Evolutionary conservation across 1,140 invertebrate genomes (phyloP), one percentile per base, ranked within the genome.

Genomic region (Cheumatopsyche charites): DNA sequence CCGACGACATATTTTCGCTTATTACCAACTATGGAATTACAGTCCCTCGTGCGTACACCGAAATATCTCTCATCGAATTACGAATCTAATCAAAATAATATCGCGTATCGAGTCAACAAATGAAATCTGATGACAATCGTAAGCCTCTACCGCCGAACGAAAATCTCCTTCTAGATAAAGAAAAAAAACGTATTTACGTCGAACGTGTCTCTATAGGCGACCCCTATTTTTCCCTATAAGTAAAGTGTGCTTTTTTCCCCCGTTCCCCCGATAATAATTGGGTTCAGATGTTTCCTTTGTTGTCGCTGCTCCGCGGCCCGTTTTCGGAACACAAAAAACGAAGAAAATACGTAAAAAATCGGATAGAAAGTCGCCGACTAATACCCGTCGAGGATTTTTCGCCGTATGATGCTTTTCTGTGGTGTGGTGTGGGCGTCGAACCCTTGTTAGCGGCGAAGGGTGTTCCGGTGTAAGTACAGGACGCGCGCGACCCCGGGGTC

Each of bases 391-490:
- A 19, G 55, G 21, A 21, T 63, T 63, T 45, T 66, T 25, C 26
- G 42, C 43, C 23, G 55, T 66, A 66, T 66, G 63, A 47, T 29
- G 62, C 43, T 66, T 66, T 66, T 66, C 43, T 41, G 13, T 26
- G 13, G 42, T 19, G 3, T 36, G 29, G 29, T 36, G 9, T 36
- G 29, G 43, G 63, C 47, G 63, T 66, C 63, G 63, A 23, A 66
- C 63, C 63, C 63, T 66, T 66, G 63, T 66, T 66, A 66, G 41
- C 19, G 5, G 43, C 25, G 63, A 66, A 66, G 63, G 63, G 63
- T 66, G 36, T 47, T 66, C 42, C 12, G 9, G 23, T 66, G 43
- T 47, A 66, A 66, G 42, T 66, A 66, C 63, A 66, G 41, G 23
- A 42, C 62, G n/a, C 62, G 42, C 29, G 9, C 9, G 62, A 43